phyloP scores from a whole-genome alignment of 1,140 invertebrate genomes.

The Glossosoma conforme region DNA sequence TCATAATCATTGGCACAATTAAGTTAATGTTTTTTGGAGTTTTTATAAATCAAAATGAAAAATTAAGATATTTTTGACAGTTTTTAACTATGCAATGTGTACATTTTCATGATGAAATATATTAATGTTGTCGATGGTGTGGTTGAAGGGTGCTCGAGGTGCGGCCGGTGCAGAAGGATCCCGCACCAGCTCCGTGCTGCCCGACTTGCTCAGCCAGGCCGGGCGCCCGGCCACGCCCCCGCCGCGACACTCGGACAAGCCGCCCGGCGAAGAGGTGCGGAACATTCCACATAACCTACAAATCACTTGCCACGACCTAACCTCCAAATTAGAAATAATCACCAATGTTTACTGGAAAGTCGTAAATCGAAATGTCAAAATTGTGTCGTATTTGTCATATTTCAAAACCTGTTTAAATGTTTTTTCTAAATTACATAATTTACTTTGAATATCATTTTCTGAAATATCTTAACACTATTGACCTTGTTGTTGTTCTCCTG shows the following conservation, averaged over 20 bases:
- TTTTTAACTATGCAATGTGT: background rate
- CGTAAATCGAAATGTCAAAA: too few species aligned
- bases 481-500: too few species aligned
- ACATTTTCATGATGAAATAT: background rate
- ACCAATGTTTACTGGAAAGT: too few species aligned
- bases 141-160: conserved; percentile 54
- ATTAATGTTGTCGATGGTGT: background rate
- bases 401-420: too few species aligned
- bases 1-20: too few species aligned
- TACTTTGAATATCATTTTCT: too few species aligned
- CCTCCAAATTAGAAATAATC: too few species aligned
- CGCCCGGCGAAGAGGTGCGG: conserved; percentile 82
- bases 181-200: conserved; percentile 84
- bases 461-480: too few species aligned
- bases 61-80: background rate
- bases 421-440: too few species aligned
- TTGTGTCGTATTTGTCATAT: too few species aligned
- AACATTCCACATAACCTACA: conserved; percentile 14
- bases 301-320: too few species aligned
- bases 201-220: conserved; percentile 86
- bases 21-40: too few species aligned
- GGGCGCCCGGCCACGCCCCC: conserved; percentile 77
- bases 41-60: background rate
- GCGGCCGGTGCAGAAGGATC: conserved; percentile 61
- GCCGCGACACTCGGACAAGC: conserved; percentile 86